A percentile compares a stretch with the other conserved stretches of the same genome.
phyloP scores from a whole-genome alignment of 2,888 invertebrate genomes.

The Alentia gelatinosa region DNA sequence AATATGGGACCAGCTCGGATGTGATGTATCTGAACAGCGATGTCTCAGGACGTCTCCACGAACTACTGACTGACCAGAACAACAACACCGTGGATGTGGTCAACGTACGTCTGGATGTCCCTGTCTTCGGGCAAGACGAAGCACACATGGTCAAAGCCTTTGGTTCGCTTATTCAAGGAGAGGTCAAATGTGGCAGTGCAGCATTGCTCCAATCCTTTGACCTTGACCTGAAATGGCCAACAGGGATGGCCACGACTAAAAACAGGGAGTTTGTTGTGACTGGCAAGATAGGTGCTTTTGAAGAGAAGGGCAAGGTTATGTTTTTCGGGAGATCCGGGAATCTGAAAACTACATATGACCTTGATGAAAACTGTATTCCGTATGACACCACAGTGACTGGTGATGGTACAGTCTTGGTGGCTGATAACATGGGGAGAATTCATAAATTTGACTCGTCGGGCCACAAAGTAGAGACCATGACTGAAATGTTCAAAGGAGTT shows the following conservation, averaged over 20 bases:
- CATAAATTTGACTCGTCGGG: constrained; percentile 24
- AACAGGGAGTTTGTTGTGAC: constrained; percentile 56
- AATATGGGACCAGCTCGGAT: constrained; percentile 46
- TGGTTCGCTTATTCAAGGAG: constrained; percentile 58
- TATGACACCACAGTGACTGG: constrained; percentile 18
- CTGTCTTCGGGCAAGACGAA: constrained; percentile 57
- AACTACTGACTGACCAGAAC: constrained; percentile 48
- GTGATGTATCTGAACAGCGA: constrained; percentile 58
- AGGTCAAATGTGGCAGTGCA: constrained; percentile 56
- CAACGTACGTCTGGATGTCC: constrained; percentile 58
- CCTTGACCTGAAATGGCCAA: constrained; percentile 60
- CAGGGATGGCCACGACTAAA: constrained; percentile 52
- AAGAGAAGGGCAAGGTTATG: constrained; percentile 55
- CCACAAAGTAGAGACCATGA: not conserved
- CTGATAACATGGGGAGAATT: constrained; percentile 57
- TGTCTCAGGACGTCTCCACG: constrained; percentile 49
- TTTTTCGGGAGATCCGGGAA: constrained; percentile 54
- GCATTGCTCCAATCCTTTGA: constrained; percentile 54
- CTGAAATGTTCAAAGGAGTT: constrained; percentile 55
- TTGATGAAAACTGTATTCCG: constrained; percentile 54
- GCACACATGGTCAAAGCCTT: constrained; percentile 55
- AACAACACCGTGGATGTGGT: constrained; percentile 47
- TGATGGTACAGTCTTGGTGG: constrained; percentile 51
- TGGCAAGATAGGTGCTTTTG: constrained; percentile 62
- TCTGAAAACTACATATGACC: constrained; percentile 26